Evolutionary conservation across 2,113 vertebrate species (phyloP).

Genomic region (Hipposideros armiger): DNA sequence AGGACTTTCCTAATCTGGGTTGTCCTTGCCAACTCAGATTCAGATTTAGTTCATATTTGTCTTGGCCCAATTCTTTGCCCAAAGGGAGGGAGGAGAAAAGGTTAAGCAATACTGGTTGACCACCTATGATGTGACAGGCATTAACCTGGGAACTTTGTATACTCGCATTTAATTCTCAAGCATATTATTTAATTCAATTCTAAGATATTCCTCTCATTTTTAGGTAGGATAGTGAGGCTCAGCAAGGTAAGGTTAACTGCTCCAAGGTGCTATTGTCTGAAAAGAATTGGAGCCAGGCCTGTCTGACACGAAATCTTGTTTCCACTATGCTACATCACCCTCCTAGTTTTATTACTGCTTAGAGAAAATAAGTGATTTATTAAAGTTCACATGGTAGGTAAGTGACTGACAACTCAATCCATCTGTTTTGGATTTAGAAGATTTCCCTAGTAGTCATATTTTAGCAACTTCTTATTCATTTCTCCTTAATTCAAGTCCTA

Average conservation of each 20-base stretch:
- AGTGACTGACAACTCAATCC: background rate
- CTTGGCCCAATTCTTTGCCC: background rate
- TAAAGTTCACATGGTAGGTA: slow-evolving; percentile 1
- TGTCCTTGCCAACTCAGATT: background rate
- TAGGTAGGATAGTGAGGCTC: background rate
- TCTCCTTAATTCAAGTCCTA: background rate
- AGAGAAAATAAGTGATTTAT: slow-evolving; percentile 30
- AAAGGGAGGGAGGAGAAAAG: background rate
- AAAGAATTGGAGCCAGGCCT: background rate
- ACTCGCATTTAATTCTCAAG: background rate
- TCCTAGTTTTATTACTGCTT: slow-evolving; percentile 38
- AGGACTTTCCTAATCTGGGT: background rate
- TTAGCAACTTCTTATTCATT: background rate
- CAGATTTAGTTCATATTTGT: background rate
- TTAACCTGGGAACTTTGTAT: background rate
- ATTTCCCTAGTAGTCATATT: background rate
- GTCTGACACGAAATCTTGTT: slow-evolving; percentile 11
- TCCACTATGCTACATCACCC: background rate
- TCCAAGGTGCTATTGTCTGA: background rate
- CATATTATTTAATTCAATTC: background rate
- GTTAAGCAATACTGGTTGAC: background rate
- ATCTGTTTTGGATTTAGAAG: slow-evolving; percentile 35
- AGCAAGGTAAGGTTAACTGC: background rate
- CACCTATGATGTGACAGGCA: background rate
- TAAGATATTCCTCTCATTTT: background rate